Conservation (phyloP, 2,113 vertebrate species). For the Triplophysa tibetana region DNA sequence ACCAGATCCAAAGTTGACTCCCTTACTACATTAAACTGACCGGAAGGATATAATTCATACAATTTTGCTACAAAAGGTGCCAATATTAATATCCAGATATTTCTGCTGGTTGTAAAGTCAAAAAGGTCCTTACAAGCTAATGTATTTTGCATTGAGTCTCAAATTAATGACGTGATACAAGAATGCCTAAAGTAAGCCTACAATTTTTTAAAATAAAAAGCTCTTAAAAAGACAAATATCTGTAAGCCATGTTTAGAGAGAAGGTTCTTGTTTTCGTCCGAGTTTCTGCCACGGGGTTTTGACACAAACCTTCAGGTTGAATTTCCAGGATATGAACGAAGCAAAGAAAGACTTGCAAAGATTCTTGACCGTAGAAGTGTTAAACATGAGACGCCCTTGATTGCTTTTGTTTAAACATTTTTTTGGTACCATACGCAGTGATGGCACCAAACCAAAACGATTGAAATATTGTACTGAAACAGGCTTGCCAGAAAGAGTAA, state of each 20-base stretch:
- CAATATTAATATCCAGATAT: neutral
- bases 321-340: constrained; percentile 65
- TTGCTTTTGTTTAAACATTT: constrained; percentile 36
- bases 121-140: constrained; percentile 10
- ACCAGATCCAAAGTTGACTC: neutral
- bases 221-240: constrained; percentile 37
- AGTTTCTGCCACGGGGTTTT: constrained; percentile 69
- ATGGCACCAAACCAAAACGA: constrained; percentile 56
- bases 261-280: constrained; percentile 56
- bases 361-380: constrained; percentile 53
- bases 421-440: constrained; percentile 29
- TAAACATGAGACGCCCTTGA: constrained; percentile 33
- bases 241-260: constrained; percentile 43
- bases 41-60: neutral
- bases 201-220: constrained; percentile 51
- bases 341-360: constrained; percentile 49
- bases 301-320: constrained; percentile 21
- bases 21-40: neutral
- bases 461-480: constrained; percentile 57
- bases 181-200: constrained; percentile 17
- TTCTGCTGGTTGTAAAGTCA: neutral
- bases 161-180: constrained; percentile 18
- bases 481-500: constrained; percentile 50
- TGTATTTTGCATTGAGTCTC: constrained; percentile 27
- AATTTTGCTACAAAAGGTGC: neutral